Evolutionary conservation across 1,140 invertebrate species (phyloP), one percentile per base, ranked within the genome.

Genomic region (Zophobas morio): DNA sequence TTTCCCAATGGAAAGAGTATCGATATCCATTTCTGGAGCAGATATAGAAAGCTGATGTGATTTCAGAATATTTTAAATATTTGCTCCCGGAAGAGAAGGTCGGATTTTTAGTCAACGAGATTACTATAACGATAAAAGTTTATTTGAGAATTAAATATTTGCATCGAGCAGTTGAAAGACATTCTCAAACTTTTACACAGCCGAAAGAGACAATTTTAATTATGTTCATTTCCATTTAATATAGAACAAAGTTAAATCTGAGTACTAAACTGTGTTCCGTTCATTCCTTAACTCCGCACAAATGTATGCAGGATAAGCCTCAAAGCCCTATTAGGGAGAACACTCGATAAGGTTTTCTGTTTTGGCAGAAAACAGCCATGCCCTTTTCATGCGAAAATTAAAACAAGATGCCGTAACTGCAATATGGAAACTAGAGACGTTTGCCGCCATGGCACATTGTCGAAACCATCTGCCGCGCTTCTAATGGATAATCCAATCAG

Each of bases 161-260:
- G 71, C 49, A 54, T 32, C 54, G 49, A 56, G 5, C 33, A 35
- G 54, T 20, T 35, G 49, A 35, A 73, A 73, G 71, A 73, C 39
- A 73, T 73, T 73, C 37, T 32, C 35, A 73, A 73, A 73, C 49
- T 73, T 73, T 73, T 73, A 53, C 56, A 6, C 70, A 3, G 54
- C 49, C 51, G 36, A 75, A 47, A 75, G 53, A 78, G 72, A 60
- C 42, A 49, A 75, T 56, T 75, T 75, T 78, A 76, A 78, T 78
- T 76, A 78, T 74, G 49, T 76, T 78, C 74, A 78, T 76, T 78
- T 78, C 77, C 77, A 75, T 78, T 78, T 78, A 75, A 78, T 78
- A 76, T 78, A 46, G 53, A 71, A 78, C 75, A 76, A 76, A 78
- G 47, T 78, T 78, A 56, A 76, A 76, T 76, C 74, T 37, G 74